These are phyloP conservation scores for Luffia ferchaultella DNA, from an alignment of 2,888 invertebrate genomes.

Conservation along the genomic window DNA sequence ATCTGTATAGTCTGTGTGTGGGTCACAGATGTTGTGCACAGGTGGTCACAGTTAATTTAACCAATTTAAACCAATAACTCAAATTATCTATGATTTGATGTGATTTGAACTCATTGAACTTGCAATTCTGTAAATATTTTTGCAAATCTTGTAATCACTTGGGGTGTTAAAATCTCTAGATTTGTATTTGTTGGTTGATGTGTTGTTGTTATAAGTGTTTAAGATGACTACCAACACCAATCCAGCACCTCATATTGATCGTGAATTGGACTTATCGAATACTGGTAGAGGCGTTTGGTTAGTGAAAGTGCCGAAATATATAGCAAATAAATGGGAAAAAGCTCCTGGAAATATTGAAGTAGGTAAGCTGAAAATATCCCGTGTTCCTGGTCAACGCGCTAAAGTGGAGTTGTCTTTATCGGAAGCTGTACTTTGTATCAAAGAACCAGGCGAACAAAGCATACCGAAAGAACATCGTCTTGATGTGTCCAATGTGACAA, in stretches of 20 bases:
- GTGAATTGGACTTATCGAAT: conserved; percentile 87
- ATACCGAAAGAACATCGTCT: conserved; percentile 93
- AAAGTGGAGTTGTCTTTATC: conserved; percentile 89
- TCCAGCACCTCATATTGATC: conserved; percentile 68
- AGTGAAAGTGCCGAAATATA: conserved; percentile 96
- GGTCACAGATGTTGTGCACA: too few species aligned
- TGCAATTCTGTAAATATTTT: too few species aligned
- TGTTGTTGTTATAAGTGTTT: conserved; percentile 24
- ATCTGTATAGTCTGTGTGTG: too few species aligned
- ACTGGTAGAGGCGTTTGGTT: conserved; percentile 94
- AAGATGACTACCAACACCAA: too few species aligned
- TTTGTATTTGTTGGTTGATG: not conserved
- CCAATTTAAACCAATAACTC: too few species aligned
- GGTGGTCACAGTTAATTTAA: too few species aligned
- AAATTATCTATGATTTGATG: too few species aligned
- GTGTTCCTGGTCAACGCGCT: conserved; percentile 81
- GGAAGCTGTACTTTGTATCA: conserved; percentile 79
- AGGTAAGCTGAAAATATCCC: conserved; percentile 88
- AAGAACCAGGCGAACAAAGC: conserved; percentile 78
- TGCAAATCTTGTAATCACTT: too few species aligned
- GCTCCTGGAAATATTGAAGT: conserved; percentile 92
- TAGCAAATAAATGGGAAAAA: conserved; percentile 94
- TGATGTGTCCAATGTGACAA: conserved; percentile 89
- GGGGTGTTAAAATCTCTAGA: too few species aligned
- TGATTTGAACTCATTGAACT: too few species aligned